Evolutionary conservation across 1,140 invertebrate genomes (phyloP).

Genomic region (Chymomyza costata): DNA sequence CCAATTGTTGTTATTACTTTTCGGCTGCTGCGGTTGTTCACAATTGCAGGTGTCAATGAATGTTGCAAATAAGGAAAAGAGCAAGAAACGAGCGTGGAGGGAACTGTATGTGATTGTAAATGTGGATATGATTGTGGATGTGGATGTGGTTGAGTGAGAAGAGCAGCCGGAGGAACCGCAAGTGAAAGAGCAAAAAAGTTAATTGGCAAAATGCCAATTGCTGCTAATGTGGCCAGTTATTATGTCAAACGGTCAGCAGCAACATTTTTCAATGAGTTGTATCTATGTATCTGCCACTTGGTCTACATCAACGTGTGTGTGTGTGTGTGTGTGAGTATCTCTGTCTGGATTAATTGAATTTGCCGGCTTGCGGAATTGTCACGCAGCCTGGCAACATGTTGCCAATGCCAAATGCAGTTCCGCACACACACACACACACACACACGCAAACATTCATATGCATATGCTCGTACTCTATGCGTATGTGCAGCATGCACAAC

Average conservation of each 20-base stretch:
- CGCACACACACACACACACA: background rate
- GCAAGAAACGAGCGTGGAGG: conserved; percentile 38
- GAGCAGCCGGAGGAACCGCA: conserved; percentile 1
- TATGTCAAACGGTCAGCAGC: conserved; percentile 67
- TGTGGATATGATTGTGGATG: background rate
- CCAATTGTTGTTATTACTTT: too few relatives aligned
- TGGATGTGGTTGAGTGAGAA: conserved; percentile 4
- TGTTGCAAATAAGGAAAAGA: conserved; percentile 68
- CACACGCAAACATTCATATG: conserved; percentile 1
- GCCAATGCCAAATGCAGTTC: conserved; percentile 20
- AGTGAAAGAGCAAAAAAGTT: conserved; percentile 49
- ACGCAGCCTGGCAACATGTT: conserved; percentile 21
- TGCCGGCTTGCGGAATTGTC: conserved; percentile 14
- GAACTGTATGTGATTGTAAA: background rate
- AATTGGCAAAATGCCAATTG: conserved; percentile 69
- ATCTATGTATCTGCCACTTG: conserved; percentile 7
- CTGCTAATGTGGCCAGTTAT: conserved; percentile 72
- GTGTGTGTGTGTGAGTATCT: background rate
- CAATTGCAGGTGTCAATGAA: conserved; percentile 70
- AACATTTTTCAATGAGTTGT: conserved; percentile 39
- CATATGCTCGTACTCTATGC: background rate
- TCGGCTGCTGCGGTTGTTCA: conserved; percentile 29
- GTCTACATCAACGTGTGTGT: background rate
- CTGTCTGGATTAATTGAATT: conserved; percentile 14
- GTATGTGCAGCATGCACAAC: background rate